Evolutionary conservation across 2,888 invertebrate genomes (phyloP).

Genomic region (Cryptosula pallasiana): DNA sequence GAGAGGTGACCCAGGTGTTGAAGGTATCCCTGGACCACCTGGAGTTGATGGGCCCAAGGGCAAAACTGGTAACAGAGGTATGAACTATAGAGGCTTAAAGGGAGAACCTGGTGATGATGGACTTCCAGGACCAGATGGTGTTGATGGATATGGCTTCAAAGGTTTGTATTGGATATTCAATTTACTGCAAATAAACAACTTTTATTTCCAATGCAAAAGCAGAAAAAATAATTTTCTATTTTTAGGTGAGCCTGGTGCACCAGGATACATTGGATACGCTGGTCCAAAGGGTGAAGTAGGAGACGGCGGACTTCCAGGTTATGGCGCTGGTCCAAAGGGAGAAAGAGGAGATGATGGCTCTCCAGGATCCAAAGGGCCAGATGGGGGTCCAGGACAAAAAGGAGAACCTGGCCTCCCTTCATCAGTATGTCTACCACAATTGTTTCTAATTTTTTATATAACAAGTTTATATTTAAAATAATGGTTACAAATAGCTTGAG

Average conservation of each 20-base stretch:
- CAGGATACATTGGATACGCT: neutral
- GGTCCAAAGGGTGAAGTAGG: conserved; percentile 15
- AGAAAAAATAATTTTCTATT: too few species aligned
- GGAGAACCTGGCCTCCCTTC: too few species aligned
- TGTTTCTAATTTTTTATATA: too few species aligned
- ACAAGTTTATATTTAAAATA: too few species aligned
- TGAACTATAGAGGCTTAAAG: conserved; percentile 9
- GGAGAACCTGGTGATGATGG: neutral
- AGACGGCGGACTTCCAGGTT: neutral
- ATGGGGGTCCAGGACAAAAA: neutral
- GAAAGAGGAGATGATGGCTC: neutral
- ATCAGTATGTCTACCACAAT: too few species aligned
- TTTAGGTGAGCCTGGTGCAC: neutral
- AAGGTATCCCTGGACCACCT: neutral
- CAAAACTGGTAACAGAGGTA: neutral
- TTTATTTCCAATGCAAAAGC: too few species aligned
- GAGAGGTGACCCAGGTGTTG: neutral
- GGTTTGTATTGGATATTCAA: neutral
- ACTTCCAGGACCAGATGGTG: neutral
- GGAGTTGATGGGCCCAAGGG: neutral
- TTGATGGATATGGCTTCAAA: neutral
- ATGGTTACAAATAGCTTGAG: too few species aligned
- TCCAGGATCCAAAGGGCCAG: neutral
- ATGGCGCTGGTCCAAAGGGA: conserved; percentile 20
- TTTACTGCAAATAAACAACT: too few species aligned